A percentile compares a stretch with the other conserved stretches of the same genome.
Conservation (phyloP, 2,797 vertebrate genomes). For the Rhadinocentrus ornatus region DNA sequence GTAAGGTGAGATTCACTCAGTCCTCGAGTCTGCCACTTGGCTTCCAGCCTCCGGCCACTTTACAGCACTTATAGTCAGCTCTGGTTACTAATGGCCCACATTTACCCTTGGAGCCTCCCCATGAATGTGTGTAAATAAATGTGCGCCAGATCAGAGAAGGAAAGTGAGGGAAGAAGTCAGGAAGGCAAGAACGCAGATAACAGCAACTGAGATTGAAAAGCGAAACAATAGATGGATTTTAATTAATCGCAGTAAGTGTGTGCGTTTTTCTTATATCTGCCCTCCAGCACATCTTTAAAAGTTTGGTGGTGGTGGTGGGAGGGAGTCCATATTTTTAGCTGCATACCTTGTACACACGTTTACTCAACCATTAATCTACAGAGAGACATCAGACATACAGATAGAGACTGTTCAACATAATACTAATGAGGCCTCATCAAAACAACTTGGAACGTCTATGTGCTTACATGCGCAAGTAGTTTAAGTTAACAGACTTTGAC, state of each 20-base stretch:
- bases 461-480: constrained; percentile 30
- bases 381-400: constrained; percentile 12
- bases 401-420: constrained; percentile 6
- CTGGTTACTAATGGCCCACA: constrained; percentile 71
- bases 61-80: constrained; percentile 61
- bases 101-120: constrained; percentile 42
- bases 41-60: constrained; percentile 43
- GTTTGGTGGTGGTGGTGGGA: constrained; percentile 12
- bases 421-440: constrained; percentile 22
- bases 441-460: constrained; percentile 22
- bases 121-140: constrained; percentile 3
- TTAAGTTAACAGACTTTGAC: constrained; percentile 7
- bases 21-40: constrained; percentile 32
- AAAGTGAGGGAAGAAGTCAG: constrained; percentile 41
- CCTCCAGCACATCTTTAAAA: constrained; percentile 53
- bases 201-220: constrained; percentile 30
- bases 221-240: constrained; percentile 33
- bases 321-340: constrained; percentile 37
- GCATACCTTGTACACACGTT: constrained; percentile 26
- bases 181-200: constrained; percentile 30
- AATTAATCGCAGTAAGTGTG: constrained; percentile 38
- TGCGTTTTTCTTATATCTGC: constrained; percentile 52
- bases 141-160: constrained; percentile 19
- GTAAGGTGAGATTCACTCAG: constrained; percentile 65
- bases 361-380: constrained; percentile 27